These are phyloP conservation scores for Heteromyza rotundicornis DNA, from an alignment of 2,888 invertebrate species.

Conservation along the genomic window DNA sequence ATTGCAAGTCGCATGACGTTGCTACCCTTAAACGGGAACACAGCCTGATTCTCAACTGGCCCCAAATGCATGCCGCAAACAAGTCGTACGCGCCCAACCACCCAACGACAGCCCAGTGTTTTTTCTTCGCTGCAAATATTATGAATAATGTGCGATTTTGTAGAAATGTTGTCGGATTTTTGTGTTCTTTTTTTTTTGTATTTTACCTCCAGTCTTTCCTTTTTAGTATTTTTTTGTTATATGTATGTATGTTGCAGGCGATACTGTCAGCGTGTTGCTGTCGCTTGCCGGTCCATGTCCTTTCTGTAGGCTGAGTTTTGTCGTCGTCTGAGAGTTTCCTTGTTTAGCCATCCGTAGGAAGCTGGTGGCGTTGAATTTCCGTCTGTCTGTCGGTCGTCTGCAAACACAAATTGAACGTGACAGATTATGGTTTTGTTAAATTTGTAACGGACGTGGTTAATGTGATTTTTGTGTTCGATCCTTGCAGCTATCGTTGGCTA, in stretches of 20 bases:
- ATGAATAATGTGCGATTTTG: conserved; percentile 8
- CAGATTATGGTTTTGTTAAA: conserved; percentile 15
- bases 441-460: conserved; percentile 15
- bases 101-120: not conserved
- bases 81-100: not conserved
- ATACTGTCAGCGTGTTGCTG: not conserved
- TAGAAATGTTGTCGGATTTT: conserved; percentile 14
- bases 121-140: not conserved
- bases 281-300: not conserved
- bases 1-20: not conserved
- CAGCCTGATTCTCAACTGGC: conserved; percentile 9
- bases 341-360: not conserved
- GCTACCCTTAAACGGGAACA: conserved; percentile 20
- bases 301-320: not conserved
- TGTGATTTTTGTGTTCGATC: not conserved
- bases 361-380: conserved; percentile 10
- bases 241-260: not conserved
- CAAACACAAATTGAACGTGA: conserved; percentile 24
- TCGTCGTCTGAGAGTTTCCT: not conserved
- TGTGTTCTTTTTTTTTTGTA: conserved; percentile 7
- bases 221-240: not conserved
- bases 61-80: too few relatives aligned
- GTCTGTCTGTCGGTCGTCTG: conserved; percentile 5
- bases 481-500: not conserved
- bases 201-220: not conserved